Evolutionary conservation across 2,113 vertebrate genomes (phyloP).

Genomic region (Larimichthys crocea): DNA sequence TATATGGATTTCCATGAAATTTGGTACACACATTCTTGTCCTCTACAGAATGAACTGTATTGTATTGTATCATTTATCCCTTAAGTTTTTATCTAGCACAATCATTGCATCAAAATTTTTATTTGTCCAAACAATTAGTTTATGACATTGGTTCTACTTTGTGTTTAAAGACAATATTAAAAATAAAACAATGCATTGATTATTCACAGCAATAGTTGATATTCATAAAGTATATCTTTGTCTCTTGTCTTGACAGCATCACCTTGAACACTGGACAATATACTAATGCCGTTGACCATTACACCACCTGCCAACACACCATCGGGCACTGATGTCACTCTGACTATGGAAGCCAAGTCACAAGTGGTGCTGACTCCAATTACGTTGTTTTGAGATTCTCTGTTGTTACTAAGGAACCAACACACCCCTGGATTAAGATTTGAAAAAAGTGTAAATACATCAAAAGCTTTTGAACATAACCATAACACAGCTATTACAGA

Average conservation of each 20-base stretch:
- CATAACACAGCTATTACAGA: background rate
- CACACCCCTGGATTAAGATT: background rate
- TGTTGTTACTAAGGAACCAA: slow-evolving; percentile 75
- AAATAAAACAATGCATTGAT: background rate
- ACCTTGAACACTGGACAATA: slow-evolving; percentile 52
- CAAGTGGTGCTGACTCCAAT: slow-evolving; percentile 70
- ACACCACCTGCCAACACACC: slow-evolving; percentile 51
- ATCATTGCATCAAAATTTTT: too few species aligned
- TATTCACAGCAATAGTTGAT: background rate
- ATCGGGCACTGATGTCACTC: slow-evolving; percentile 80
- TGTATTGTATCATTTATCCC: too few species aligned
- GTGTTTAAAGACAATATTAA: background rate
- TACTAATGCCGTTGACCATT: slow-evolving; percentile 61
- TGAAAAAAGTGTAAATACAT: background rate
- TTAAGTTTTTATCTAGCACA: too few species aligned
- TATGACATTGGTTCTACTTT: too few species aligned
- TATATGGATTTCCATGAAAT: too few species aligned
- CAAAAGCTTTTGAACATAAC: background rate
- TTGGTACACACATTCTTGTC: too few species aligned
- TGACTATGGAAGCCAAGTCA: slow-evolving; percentile 76
- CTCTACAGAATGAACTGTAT: too few species aligned
- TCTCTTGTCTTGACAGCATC: slow-evolving; percentile 64
- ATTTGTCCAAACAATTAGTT: too few species aligned
- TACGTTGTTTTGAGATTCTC: slow-evolving; percentile 77
- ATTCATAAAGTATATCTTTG: background rate